Percentiles rank a stretch among this genome's conserved stretches.
phyloP scores from a whole-genome alignment of 2,888 invertebrate genomes.

The Bellardia bayeri region DNA sequence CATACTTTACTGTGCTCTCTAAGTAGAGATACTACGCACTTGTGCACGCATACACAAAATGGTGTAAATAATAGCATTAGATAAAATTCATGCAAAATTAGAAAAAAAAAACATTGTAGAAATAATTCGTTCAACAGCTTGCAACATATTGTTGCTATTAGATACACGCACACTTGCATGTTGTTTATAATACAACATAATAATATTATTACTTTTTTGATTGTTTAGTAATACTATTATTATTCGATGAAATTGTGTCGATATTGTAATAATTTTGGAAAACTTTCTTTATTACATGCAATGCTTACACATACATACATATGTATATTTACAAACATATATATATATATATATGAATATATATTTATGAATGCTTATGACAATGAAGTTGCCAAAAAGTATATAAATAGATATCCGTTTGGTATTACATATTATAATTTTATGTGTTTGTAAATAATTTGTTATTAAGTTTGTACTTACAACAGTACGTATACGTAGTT shows the following conservation, averaged over 20 bases:
- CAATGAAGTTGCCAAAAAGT: background rate
- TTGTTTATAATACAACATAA: constrained; percentile 1
- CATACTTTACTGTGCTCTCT: background rate
- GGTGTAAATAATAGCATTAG: background rate
- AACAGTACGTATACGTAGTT: background rate
- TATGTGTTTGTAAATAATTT: constrained; percentile 3
- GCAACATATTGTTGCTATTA: constrained; percentile 37
- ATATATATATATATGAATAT: background rate
- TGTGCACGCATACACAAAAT: background rate
- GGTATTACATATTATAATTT: background rate
- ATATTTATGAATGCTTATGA: too few relatives aligned
- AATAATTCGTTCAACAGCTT: constrained; percentile 36
- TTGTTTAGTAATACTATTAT: background rate
- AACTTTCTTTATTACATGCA: background rate
- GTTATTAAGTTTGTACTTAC: background rate
- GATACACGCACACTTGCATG: background rate
- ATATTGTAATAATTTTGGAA: constrained; percentile 5
- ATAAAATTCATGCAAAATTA: background rate
- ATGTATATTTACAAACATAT: background rate
- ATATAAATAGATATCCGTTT: background rate
- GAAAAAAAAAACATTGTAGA: background rate
- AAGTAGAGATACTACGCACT: background rate
- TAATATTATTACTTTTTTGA: background rate
- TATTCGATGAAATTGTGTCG: constrained; percentile 20
- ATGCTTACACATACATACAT: background rate